A percentile compares a stretch with the other conserved stretches of the same genome.
Conservation (phyloP, 2,888 invertebrate genomes). For the Leptinotarsa rubiginosa region DNA sequence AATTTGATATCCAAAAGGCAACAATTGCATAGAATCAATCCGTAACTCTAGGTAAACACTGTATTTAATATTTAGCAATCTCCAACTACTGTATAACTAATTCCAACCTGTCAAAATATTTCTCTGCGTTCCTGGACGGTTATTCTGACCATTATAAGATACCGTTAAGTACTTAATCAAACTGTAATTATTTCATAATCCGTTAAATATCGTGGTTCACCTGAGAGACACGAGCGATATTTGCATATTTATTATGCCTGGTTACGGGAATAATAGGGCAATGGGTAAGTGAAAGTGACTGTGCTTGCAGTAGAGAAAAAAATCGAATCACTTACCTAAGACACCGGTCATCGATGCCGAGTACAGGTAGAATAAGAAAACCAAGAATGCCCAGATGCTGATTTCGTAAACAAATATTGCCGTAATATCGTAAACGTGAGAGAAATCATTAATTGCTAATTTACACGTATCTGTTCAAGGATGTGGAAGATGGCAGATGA, state of each 20-base stretch:
- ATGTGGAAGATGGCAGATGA: too few relatives aligned
- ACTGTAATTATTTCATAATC: conserved; percentile 39
- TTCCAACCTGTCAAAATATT: background rate
- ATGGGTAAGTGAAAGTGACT: conserved; percentile 62
- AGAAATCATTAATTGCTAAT: conserved; percentile 32
- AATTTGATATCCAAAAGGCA: too few relatives aligned
- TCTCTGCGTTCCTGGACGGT: background rate
- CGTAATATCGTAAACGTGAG: conserved; percentile 30
- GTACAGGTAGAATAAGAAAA: background rate
- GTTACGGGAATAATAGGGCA: conserved; percentile 60
- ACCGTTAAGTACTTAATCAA: conserved; percentile 23
- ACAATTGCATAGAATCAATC: too few relatives aligned
- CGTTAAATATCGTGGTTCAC: conserved; percentile 44
- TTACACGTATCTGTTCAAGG: too few relatives aligned
- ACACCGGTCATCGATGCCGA: conserved; percentile 4
- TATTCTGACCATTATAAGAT: background rate
- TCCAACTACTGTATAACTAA: too few relatives aligned
- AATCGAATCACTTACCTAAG: conserved; percentile 32
- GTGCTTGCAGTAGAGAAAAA: conserved; percentile 52
- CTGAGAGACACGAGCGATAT: conserved; percentile 44
- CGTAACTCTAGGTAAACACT: too few relatives aligned
- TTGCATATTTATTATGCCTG: conserved; percentile 44
- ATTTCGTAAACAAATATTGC: conserved; percentile 36
- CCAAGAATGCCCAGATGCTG: conserved; percentile 11
- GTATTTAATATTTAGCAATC: too few relatives aligned